phyloP scores from a whole-genome alignment of 1,140 invertebrate genomes.

The Telenomus remus region DNA sequence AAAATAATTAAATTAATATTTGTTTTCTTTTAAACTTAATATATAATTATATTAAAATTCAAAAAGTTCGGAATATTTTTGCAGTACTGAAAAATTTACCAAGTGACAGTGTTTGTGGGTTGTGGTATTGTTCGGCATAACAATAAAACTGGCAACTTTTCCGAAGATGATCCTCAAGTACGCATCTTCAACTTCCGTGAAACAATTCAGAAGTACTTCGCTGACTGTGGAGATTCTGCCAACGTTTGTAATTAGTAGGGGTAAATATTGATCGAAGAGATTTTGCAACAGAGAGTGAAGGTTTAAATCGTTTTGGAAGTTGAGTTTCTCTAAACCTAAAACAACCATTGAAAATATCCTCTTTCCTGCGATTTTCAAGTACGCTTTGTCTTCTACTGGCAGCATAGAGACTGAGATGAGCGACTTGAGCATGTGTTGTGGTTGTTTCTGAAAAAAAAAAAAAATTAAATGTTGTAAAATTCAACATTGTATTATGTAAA shows the following conservation, averaged over 20 bases:
- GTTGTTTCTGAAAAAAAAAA: slow-evolving; percentile 62
- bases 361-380: slow-evolving; percentile 62
- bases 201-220: slow-evolving; percentile 65
- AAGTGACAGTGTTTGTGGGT: slow-evolving; percentile 68
- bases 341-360: slow-evolving; percentile 70
- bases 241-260: slow-evolving; percentile 61
- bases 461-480: background rate
- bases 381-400: slow-evolving; percentile 60
- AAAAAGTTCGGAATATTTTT: no score
- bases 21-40: no score
- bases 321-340: slow-evolving; percentile 65
- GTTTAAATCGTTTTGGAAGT: slow-evolving; percentile 64
- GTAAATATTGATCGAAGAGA: slow-evolving; percentile 69
- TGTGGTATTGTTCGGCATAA: slow-evolving; percentile 58
- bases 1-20: no score
- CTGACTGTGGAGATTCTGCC: slow-evolving; percentile 59
- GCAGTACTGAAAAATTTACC: no score
- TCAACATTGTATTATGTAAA: background rate
- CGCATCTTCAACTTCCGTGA: slow-evolving; percentile 60
- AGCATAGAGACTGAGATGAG: slow-evolving; percentile 65
- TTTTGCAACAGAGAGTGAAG: slow-evolving; percentile 65
- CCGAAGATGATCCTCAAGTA: slow-evolving; percentile 65
- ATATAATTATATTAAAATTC: no score
- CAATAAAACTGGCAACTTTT: slow-evolving; percentile 65
- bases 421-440: slow-evolving; percentile 63